Evolutionary conservation across 2,113 vertebrate genomes (phyloP).

Genomic region (Emydura subglobosa): DNA sequence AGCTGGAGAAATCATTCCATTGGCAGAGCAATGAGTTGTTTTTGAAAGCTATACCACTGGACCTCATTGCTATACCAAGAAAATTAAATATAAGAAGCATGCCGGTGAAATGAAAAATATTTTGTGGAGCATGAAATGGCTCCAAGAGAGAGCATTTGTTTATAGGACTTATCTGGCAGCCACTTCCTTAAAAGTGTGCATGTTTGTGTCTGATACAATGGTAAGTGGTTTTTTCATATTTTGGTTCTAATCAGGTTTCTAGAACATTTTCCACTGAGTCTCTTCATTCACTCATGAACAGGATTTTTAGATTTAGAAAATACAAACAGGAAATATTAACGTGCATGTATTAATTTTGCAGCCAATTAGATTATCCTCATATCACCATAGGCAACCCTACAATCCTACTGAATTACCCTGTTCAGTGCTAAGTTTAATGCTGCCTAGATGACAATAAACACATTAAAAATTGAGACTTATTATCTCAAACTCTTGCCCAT

Average conservation of each 20-base stretch:
- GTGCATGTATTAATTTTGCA: constrained; percentile 22
- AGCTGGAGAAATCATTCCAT: neutral
- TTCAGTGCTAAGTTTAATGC: neutral
- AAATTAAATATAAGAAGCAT: neutral
- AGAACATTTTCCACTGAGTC: neutral
- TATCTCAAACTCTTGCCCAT: neutral
- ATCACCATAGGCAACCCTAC: constrained; percentile 2
- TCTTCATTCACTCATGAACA: neutral
- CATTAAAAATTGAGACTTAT: neutral
- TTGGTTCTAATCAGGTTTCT: constrained; percentile 2
- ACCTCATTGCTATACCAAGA: neutral
- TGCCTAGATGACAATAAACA: neutral
- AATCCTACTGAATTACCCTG: too few relatives aligned
- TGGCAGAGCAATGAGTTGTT: neutral
- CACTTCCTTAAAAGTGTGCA: neutral
- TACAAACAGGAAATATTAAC: constrained; percentile 13
- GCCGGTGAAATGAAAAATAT: neutral
- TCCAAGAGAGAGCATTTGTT: neutral
- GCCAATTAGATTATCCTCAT: neutral
- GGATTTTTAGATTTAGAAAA: constrained; percentile 1
- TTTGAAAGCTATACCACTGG: neutral
- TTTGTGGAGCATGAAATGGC: neutral
- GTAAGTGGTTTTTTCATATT: neutral
- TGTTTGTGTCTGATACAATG: neutral
- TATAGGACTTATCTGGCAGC: neutral